Evolutionary conservation across 1,140 invertebrate genomes (phyloP).

Genomic region (Cephus cinctus): DNA sequence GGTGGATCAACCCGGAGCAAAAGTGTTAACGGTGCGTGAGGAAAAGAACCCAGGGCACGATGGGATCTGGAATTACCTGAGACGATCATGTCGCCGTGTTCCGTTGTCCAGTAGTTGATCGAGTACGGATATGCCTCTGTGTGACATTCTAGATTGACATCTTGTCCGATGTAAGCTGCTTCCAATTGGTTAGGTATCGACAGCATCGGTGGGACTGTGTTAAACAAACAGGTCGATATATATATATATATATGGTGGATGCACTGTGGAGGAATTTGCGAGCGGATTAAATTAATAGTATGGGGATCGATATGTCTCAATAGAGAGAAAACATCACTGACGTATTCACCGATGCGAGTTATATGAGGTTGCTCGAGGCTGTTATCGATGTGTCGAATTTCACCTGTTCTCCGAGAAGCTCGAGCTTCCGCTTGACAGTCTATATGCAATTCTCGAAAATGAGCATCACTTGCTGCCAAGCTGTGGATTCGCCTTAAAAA

Average conservation of each 20-base stretch:
- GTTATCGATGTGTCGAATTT: no score
- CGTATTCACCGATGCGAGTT: not conserved
- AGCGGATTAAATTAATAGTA: not conserved
- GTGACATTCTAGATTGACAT: conserved; percentile 80
- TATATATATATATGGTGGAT: conserved; percentile 3
- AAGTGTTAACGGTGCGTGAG: no score
- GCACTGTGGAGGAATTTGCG: no score
- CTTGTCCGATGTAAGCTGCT: conserved; percentile 77
- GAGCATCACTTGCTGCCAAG: no score
- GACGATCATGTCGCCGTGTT: conserved; percentile 83
- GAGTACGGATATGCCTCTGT: conserved; percentile 86
- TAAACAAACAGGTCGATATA: conserved; percentile 5
- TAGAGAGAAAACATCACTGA: not conserved
- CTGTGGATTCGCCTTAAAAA: no score
- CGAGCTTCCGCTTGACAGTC: no score
- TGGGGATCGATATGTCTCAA: not conserved
- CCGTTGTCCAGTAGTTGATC: conserved; percentile 87
- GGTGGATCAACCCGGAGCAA: no score
- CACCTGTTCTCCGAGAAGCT: no score
- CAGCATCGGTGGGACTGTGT: conserved; percentile 82
- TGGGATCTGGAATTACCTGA: conserved; percentile 76
- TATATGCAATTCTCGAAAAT: no score
- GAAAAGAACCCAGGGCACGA: no score
- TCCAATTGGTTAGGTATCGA: conserved; percentile 84
- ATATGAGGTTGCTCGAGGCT: no score